Evolutionary conservation across 2,888 invertebrate genomes (phyloP).

Genomic region (Calliphora vomitoria): DNA sequence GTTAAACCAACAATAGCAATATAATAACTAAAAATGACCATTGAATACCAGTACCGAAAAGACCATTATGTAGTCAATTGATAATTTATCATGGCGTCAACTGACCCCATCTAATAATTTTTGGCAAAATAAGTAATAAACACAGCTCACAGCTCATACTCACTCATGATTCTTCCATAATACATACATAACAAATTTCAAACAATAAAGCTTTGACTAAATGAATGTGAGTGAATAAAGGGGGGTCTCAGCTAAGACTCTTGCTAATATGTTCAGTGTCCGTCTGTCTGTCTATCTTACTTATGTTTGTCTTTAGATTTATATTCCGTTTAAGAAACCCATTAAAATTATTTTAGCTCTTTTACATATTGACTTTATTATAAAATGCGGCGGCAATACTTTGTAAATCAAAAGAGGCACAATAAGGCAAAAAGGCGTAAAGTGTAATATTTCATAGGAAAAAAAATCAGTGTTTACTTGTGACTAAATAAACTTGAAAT

Average conservation of each 20-base stretch:
- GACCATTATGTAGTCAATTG: background rate
- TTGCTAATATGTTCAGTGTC: background rate
- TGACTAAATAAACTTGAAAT: slow-evolving; percentile 44
- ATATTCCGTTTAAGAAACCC: slow-evolving; percentile 31
- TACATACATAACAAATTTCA: background rate
- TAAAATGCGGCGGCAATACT: slow-evolving; percentile 41
- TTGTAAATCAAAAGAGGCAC: slow-evolving; percentile 9
- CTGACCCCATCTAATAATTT: background rate
- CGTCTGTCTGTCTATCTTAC: background rate
- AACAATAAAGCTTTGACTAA: background rate
- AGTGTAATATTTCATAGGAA: slow-evolving; percentile 32
- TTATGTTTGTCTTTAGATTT: slow-evolving; percentile 43
- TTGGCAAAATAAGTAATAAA: slow-evolving; percentile 30
- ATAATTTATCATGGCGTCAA: slow-evolving; percentile 39
- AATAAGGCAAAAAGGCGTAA: background rate
- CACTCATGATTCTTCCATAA: background rate
- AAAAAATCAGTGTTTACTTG: slow-evolving; percentile 14
- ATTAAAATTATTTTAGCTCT: slow-evolving; percentile 44
- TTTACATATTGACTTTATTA: slow-evolving; percentile 57
- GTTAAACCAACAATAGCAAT: too few species aligned
- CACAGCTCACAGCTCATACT: slow-evolving; percentile 1
- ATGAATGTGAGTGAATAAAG: background rate
- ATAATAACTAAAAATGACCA: background rate
- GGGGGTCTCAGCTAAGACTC: background rate
- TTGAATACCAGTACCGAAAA: background rate